Evolutionary conservation across 2,888 invertebrate species (phyloP).

Genomic region (Ctena decussata): DNA sequence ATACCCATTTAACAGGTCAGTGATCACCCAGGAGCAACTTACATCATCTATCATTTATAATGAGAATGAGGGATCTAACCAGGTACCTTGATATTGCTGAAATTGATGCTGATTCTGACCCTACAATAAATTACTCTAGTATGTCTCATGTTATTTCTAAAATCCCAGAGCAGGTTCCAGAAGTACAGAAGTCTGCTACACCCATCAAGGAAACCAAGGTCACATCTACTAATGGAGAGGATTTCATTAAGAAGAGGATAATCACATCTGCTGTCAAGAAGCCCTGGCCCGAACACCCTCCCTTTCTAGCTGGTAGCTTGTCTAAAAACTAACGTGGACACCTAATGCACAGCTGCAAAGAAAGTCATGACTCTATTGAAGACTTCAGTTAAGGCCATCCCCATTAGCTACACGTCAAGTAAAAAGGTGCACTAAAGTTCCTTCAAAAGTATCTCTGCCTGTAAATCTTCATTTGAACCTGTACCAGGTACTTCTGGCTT

Average conservation of each 20-base stretch:
- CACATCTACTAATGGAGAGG: not conserved
- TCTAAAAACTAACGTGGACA: constrained; percentile 21
- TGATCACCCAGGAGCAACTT: constrained; percentile 4
- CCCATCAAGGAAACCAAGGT: not conserved
- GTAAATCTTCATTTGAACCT: not conserved
- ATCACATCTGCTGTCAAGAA: constrained; percentile 1
- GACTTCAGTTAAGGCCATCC: not conserved
- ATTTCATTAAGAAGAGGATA: constrained; percentile 10
- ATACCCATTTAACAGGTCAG: constrained; percentile 37
- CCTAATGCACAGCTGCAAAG: not conserved
- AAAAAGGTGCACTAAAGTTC: not conserved
- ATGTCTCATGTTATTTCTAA: not conserved
- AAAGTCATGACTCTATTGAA: not conserved
- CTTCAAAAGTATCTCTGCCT: not conserved
- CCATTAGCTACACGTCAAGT: not conserved
- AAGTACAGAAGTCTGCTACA: not conserved
- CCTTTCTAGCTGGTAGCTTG: constrained; percentile 30
- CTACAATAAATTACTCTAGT: not conserved
- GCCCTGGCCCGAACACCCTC: constrained; percentile 21
- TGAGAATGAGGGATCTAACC: not conserved
- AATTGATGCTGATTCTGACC: not conserved
- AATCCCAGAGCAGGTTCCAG: not conserved
- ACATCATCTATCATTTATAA: constrained; percentile 18
- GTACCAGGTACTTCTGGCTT: not conserved
- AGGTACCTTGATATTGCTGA: not conserved